These are phyloP conservation scores for Colaptes auratus DNA, from an alignment of 2,113 vertebrate species.

Conservation along the genomic window DNA sequence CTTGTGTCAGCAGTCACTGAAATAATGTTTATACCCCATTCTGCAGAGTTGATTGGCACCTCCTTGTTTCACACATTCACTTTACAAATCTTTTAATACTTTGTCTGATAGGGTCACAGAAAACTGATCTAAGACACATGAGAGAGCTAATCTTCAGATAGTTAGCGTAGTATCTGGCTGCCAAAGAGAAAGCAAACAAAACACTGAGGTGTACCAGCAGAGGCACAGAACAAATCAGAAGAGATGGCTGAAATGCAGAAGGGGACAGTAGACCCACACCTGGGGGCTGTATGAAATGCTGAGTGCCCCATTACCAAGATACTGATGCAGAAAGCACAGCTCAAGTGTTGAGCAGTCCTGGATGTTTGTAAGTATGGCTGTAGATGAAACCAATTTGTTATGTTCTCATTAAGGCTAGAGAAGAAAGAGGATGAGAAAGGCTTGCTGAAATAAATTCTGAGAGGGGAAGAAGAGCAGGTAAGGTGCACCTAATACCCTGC, in stretches of 20 bases:
- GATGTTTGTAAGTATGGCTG: background rate
- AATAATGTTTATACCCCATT: slow-evolving; percentile 28
- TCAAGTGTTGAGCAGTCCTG: background rate
- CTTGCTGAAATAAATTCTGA: background rate
- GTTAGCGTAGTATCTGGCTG: background rate
- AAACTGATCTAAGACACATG: slow-evolving; percentile 37
- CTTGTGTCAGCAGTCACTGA: background rate
- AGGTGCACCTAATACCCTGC: background rate
- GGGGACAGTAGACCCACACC: background rate
- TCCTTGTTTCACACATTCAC: slow-evolving; percentile 20
- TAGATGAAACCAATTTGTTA: background rate
- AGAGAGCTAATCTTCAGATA: slow-evolving; percentile 30
- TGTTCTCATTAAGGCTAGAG: background rate
- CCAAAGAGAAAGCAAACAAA: slow-evolving; percentile 5
- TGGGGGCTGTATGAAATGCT: background rate
- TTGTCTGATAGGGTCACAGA: slow-evolving; percentile 13
- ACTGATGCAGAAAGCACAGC: background rate
- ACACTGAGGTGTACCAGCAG: background rate
- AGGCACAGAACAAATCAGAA: background rate
- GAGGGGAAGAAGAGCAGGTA: background rate
- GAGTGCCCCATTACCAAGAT: background rate
- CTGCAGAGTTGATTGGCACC: slow-evolving; percentile 19
- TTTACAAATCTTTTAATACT: slow-evolving; percentile 53
- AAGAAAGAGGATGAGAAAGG: background rate
- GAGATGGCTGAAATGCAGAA: background rate